Base-by-base conservation (phyloP, 2,888 invertebrate genomes). In the Ornithoptera priamus region DNA sequence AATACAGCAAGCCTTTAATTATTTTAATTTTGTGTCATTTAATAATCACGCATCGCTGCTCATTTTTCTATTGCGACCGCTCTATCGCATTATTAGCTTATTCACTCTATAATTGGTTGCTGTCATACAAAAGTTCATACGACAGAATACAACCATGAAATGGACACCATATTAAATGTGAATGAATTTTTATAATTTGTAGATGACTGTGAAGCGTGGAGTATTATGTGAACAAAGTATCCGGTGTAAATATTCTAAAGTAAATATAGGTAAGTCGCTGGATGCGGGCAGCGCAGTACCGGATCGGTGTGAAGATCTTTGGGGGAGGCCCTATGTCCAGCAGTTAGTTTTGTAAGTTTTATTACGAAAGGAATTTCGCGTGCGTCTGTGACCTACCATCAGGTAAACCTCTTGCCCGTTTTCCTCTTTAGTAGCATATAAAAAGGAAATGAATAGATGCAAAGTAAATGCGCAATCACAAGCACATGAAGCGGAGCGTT, bases 21-120 rank as follows among this genome's bases (percentile, higher is more conserved):
- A 80, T 77, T 77, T 77, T 79, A 80, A 80, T 80, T 78, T 77
- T 75, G 77, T 77, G 76, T 77, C 76, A 77, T 74, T 73, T 71
- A 63, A 71, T 75, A 72, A 75, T 72, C 71, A 72, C 66, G 72
- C 72, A 46, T 60, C 64, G 65, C 56, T 67, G 72, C 36, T 5
- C 64, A 42, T 69, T 70, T 65, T 65, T 61, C 65, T 67, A 69
- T 71, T 69, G 61, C 71, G 42, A 65, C 58, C 67, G 65, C 56
- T 50, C 57, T 65, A 67, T 65, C 62, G 67, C 71, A 68, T 73
- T 66, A 56, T 73, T 68, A 61, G 66, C 66, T 69, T 64, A 69
- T 69, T 65, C 56, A 39, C 60, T 53, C n/a, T 39, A 50, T 42
- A 53, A 64, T 60, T 65, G 60, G 56, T 60, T 30, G 60, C 36